Evolutionary conservation across 1,140 invertebrate genomes (phyloP).

Genomic region (Liolophura sinensis): DNA sequence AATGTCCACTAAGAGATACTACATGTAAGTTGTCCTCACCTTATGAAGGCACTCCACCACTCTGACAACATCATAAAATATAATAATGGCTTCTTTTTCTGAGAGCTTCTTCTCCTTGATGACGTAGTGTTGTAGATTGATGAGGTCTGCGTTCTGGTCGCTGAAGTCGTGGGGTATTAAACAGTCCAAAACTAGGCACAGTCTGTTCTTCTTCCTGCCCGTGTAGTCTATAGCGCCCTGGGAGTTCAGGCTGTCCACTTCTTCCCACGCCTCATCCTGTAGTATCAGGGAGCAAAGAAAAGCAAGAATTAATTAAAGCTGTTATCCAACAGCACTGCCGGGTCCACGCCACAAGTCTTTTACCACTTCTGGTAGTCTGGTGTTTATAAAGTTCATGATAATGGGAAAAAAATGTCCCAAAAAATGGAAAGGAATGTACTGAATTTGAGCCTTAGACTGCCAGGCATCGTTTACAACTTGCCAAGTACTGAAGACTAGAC

Average conservation of each 20-base stretch:
- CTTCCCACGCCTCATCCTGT: slow-evolving; percentile 74
- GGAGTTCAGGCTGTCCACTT: slow-evolving; percentile 60
- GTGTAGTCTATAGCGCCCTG: slow-evolving; percentile 65
- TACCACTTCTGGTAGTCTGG: no score
- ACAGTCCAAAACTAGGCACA: slow-evolving; percentile 79
- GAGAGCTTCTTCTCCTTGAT: slow-evolving; percentile 79
- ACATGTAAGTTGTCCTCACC: no score
- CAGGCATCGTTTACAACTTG: no score
- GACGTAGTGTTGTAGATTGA: slow-evolving; percentile 82
- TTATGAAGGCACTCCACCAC: slow-evolving; percentile 78
- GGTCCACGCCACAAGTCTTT: no score
- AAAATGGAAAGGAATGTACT: no score
- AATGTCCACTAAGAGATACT: no score
- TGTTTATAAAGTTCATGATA: no score
- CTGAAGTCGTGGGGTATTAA: slow-evolving; percentile 76
- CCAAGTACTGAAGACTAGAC: no score
- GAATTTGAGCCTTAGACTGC: no score
- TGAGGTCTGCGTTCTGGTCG: slow-evolving; percentile 68
- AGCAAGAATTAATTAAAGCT: no score
- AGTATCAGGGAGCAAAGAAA: slow-evolving; percentile 18
- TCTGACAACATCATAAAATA: slow-evolving; percentile 77
- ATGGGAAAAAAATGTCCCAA: no score
- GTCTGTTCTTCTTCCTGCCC: slow-evolving; percentile 66
- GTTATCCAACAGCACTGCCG: no score
- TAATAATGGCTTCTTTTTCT: slow-evolving; percentile 75